A percentile compares a stretch with the other conserved stretches of the same genome.
Conservation (phyloP, 2,113 vertebrate species). For the Hippocampus barbouri region DNA sequence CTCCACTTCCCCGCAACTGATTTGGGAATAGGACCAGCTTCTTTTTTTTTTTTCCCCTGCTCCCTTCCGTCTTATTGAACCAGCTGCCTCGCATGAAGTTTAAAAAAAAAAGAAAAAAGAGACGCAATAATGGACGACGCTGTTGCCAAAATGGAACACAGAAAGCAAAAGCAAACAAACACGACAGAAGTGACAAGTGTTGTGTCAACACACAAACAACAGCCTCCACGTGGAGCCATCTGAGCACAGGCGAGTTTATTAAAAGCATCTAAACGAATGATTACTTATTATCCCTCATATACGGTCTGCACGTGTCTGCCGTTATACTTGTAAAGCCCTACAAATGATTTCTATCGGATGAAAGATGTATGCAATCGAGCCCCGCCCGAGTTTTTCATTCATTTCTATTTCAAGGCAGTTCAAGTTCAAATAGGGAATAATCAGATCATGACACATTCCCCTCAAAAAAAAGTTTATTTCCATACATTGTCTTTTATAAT, state of each 20-base stretch:
- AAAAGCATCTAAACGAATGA: conserved; percentile 54
- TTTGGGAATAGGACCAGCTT: conserved; percentile 60
- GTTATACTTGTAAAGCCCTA: conserved; percentile 28
- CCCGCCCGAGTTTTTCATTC: neutral
- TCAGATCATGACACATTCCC: too few species aligned
- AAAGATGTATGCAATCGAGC: conserved; percentile 16
- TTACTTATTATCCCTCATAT: conserved; percentile 29
- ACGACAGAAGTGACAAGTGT: conserved; percentile 77
- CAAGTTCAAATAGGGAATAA: neutral
- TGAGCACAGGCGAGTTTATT: conserved; percentile 66
- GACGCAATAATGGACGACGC: conserved; percentile 73
- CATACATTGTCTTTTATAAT: too few species aligned
- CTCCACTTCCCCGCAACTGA: conserved; percentile 52
- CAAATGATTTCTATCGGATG: conserved; percentile 17
- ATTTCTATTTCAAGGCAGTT: neutral
- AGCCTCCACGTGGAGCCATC: conserved; percentile 49
- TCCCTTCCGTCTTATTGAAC: conserved; percentile 79
- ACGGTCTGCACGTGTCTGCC: conserved; percentile 23
- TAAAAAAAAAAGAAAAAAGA: conserved; percentile 40
- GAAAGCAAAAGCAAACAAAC: conserved; percentile 73
- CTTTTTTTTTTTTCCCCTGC: conserved; percentile 19
- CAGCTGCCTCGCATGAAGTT: conserved; percentile 90
- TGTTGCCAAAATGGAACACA: conserved; percentile 74
- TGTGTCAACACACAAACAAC: conserved; percentile 78
- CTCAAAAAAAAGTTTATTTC: too few species aligned